These are phyloP conservation scores for Megaptera novaeangliae DNA, from an alignment of 2,113 vertebrate species.

Conservation along the genomic window DNA sequence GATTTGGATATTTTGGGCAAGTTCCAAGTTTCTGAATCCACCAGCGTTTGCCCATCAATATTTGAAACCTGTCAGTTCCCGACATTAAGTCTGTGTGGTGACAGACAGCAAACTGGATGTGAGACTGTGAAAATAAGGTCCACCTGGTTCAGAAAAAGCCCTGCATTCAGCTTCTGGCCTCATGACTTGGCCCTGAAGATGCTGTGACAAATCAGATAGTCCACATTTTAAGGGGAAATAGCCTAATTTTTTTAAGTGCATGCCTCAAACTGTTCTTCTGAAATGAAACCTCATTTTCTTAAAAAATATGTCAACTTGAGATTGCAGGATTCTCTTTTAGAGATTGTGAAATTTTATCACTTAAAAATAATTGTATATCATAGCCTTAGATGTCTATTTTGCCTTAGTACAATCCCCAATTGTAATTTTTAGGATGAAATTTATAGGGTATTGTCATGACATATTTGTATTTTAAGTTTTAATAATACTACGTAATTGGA, in stretches of 20 bases:
- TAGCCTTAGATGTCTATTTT: neutral
- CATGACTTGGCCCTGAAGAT: neutral
- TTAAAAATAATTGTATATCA: neutral
- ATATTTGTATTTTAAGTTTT: neutral
- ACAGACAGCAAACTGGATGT: slow-evolving; percentile 30
- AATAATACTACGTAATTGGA: slow-evolving; percentile 36
- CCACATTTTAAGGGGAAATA: neutral
- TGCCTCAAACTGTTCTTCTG: neutral
- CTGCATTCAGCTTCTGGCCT: neutral
- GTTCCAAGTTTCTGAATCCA: slow-evolving; percentile 42
- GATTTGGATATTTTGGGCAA: slow-evolving; percentile 47
- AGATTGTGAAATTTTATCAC: neutral
- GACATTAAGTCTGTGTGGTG: slow-evolving; percentile 24
- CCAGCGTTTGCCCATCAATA: slow-evolving; percentile 42
- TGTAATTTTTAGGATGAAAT: slow-evolving; percentile 36
- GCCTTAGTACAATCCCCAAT: neutral
- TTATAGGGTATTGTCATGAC: neutral
- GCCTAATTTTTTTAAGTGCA: neutral
- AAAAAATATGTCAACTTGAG: neutral
- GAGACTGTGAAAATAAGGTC: slow-evolving; percentile 55
- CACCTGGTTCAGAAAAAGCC: slow-evolving; percentile 5
- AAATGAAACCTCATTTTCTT: neutral
- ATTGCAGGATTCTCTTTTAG: neutral
- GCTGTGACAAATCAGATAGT: neutral
- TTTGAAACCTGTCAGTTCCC: slow-evolving; percentile 27